These are phyloP conservation scores for Cavia aperea DNA, from an alignment of 2,113 vertebrate species.

Conservation along the genomic window DNA sequence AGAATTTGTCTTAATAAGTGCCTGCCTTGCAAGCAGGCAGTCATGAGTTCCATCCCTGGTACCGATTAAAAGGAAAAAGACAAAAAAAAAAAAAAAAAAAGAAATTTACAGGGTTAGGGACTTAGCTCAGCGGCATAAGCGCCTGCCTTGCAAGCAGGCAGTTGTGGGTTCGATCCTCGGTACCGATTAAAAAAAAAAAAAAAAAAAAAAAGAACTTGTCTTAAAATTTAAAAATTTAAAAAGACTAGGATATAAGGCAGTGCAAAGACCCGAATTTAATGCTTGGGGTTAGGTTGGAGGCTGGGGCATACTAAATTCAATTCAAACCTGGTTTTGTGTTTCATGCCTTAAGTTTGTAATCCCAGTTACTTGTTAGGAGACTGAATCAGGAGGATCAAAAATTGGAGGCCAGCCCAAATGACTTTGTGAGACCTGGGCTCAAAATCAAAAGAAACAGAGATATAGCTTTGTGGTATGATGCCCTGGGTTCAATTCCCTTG, in stretches of 20 bases:
- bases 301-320: slow-evolving; percentile 33
- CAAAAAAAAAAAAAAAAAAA: too few species aligned
- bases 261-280: not conserved
- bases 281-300: not conserved
- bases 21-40: too few species aligned
- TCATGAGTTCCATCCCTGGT: too few species aligned
- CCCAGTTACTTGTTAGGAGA: not conserved
- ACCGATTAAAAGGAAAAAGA: too few species aligned
- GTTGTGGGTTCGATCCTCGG: too few species aligned
- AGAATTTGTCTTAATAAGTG: not conserved
- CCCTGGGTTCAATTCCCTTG: not conserved
- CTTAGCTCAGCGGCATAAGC: too few species aligned
- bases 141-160: too few species aligned
- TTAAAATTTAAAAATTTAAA: not conserved
- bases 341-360: not conserved
- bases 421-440: not conserved
- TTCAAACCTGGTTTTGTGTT: not conserved
- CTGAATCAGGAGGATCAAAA: not conserved
- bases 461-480: not conserved
- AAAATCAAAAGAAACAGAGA: not conserved
- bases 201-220: not conserved
- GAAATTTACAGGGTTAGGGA: too few species aligned
- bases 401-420: not conserved
- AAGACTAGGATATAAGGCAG: not conserved
- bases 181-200: too few species aligned